Base-by-base conservation (phyloP, 2,113 vertebrate species). In the Oncorhynchus mykiss region DNA sequence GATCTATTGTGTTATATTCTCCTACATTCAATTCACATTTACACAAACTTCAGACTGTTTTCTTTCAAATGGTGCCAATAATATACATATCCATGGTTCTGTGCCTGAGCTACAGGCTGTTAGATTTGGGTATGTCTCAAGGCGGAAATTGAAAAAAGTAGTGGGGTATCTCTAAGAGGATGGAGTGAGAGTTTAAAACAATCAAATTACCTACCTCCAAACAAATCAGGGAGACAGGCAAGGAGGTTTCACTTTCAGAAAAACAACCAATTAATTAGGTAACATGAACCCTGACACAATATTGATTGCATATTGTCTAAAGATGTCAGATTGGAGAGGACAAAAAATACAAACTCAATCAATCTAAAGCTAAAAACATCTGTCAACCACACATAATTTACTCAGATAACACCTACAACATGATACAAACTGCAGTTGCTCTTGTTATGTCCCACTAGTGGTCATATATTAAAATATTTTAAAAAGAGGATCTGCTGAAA, bases 201-300 rank as follows among this genome's bases (percentile, higher is more conserved):
- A 57, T 65, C 48, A 78, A 80, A 82, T 86, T 85, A 86, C 87
- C 88, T 86, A 86, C 87, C 88, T 76, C 84, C 80, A 77, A 70
- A 83, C 75, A 79, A 83, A 85, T 79, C 72, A 48, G 69, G 72
- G 80, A 71, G 82, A 85, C 81, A 82, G 31, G 78, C 74, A 71
- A 73, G 76, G 68, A 74, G 78, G 75, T 82, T 77, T 85, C 65
- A 82, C 78, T 75, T 74, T 60, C 73, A 62, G 66, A 49, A 81
- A 54, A 73, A 84, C 74, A 73, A 77, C 71, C 69, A 67, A 69
- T 57, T 83, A 83, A 82, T 74, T 73, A 60, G 54, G 57, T 54
- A 66, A 80, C 74, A 51, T 57, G 39, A 74, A 76, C 71, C 70
- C 72, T 49, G 70, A 67, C 66, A 72, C 24, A 34, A 25, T 67